Base-by-base conservation (phyloP, 2,888 invertebrate genomes). In the Andrena bucephala region DNA sequence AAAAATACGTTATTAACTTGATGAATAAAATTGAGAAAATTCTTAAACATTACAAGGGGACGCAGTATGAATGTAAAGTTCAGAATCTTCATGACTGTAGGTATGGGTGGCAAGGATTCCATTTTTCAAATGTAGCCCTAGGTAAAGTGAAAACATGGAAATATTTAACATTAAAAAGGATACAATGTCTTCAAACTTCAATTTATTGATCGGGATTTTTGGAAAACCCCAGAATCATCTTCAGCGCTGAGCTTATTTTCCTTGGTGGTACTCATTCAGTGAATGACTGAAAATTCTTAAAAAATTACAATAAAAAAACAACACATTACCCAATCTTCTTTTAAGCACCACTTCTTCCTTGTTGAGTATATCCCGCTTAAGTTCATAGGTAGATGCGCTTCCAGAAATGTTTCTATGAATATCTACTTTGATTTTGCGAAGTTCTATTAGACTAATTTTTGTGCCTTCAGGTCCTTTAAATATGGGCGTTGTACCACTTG, bases 301-400 rank as follows among this genome's bases (percentile, higher is more conserved):
- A 54, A 36, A 36, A 69, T 31, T 42, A 72, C n/a, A 59, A 3
- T 62, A 62, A 59, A 63, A 1, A 54, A 82, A 60, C 66, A 74
- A 74, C 29, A 88, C 67, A 65, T 91, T 91, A 91, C 91, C 91
- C 66, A 80, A 77, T 91, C 91, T 87, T 89, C 91, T 89, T 73
- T 83, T 85, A n/a, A 91, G 33, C 72, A 87, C 67, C 33, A 91
- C 78, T 70, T 91, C 92, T 84, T 92, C 91, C 16, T 88, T 87
- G 83, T 89, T 83, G 50, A 89, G 2, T 68, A 91, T 91, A 66
- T 88, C 86, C 24, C 92, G 77, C n/a, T 88, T 74, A 33, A 91
- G 74, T 68, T 90, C 85, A 24, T 16, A 31, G 13, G 20, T 63
- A 5, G 74, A 60, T 50, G 82, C 81, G 63, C 69, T 67, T 8